Evolutionary conservation across 2,113 vertebrate genomes (phyloP).

Genomic region (Suncus etruscus): DNA sequence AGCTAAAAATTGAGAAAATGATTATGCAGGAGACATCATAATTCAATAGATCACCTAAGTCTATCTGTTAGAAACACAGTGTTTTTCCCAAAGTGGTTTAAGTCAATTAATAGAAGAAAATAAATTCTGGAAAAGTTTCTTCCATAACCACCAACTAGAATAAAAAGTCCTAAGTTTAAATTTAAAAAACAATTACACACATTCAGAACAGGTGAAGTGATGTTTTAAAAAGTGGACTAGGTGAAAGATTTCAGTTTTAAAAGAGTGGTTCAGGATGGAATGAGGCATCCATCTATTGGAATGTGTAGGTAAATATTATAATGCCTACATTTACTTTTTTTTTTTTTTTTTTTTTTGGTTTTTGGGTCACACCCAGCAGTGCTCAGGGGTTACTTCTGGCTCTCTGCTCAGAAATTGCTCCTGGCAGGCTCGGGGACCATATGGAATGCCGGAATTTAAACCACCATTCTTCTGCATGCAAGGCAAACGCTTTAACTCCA

Average conservation of each 20-base stretch:
- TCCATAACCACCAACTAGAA: neutral
- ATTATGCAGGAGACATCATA: neutral
- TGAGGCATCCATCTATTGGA: neutral
- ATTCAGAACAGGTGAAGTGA: neutral
- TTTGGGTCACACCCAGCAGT: too few species aligned
- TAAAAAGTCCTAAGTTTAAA: conserved; percentile 42
- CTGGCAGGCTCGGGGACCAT: too few species aligned
- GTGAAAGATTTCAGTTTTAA: conserved; percentile 15
- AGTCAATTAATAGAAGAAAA: conserved; percentile 36
- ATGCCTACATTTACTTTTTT: neutral
- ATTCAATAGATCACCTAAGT: neutral
- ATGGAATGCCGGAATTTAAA: too few species aligned
- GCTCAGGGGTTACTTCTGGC: too few species aligned
- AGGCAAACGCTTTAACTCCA: too few species aligned
- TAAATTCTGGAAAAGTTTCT: conserved; percentile 36
- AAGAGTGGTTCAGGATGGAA: neutral
- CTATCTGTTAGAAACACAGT: neutral
- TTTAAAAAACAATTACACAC: conserved; percentile 40
- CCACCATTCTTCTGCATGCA: too few species aligned
- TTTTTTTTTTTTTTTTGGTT: neutral
- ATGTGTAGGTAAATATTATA: neutral
- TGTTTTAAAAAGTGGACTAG: neutral
- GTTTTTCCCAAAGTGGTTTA: neutral
- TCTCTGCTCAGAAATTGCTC: too few species aligned
- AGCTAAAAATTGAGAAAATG: conserved; percentile 13